Percentiles rank a stretch among this genome's conserved stretches.
Conservation (phyloP, 2,797 vertebrate species). For the Holocentrus rufus region DNA sequence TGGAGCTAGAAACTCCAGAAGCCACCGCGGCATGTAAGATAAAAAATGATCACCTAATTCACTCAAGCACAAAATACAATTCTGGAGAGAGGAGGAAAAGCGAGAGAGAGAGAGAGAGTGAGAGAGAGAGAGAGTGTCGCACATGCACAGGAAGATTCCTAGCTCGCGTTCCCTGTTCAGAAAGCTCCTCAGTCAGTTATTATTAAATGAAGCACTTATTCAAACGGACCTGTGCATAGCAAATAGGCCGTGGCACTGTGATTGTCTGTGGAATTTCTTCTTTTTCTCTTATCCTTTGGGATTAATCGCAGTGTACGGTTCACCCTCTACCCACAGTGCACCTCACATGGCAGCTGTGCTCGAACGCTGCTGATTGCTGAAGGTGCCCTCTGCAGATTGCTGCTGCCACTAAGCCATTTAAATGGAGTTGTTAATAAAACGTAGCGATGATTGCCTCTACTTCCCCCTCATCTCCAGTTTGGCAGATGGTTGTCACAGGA, state of each 20-base stretch:
- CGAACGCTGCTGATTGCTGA: slow-evolving; percentile 76
- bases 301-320: slow-evolving; percentile 73
- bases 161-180: slow-evolving; percentile 49
- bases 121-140: slow-evolving; percentile 47
- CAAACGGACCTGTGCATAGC: slow-evolving; percentile 72
- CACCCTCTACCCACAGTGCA: slow-evolving; percentile 60
- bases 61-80: slow-evolving; percentile 90
- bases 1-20: slow-evolving; percentile 83
- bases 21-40: slow-evolving; percentile 84
- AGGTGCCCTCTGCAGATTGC: slow-evolving; percentile 81
- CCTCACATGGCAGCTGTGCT: slow-evolving; percentile 73
- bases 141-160: slow-evolving; percentile 30
- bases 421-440: slow-evolving; percentile 79
- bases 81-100: slow-evolving; percentile 73
- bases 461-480: slow-evolving; percentile 51
- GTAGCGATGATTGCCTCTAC: slow-evolving; percentile 74
- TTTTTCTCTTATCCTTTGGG: slow-evolving; percentile 69
- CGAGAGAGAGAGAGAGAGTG: slow-evolving; percentile 50
- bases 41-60: slow-evolving; percentile 90
- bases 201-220: slow-evolving; percentile 79
- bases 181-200: slow-evolving; percentile 73
- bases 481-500: slow-evolving; percentile 61
- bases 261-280: slow-evolving; percentile 69
- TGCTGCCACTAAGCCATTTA: slow-evolving; percentile 73
- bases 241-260: slow-evolving; percentile 62